Base-by-base conservation (phyloP, 2,113 vertebrate genomes). In the Bostrychus sinensis region DNA sequence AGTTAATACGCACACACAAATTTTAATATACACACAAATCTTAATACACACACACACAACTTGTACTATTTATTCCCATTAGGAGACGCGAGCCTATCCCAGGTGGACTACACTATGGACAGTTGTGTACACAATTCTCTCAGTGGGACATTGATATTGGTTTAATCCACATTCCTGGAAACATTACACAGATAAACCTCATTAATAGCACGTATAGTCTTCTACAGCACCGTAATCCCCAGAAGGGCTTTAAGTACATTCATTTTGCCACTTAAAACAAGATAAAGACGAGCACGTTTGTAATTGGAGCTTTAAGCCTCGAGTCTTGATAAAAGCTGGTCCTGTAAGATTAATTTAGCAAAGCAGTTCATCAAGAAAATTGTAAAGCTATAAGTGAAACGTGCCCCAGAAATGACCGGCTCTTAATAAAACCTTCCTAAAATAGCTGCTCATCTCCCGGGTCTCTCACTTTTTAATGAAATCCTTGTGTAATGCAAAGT, bases 331-430 rank as follows among this genome's bases (percentile, higher is more conserved):
- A 77, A 82, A 72, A 84, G 72, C 22, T 1, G 20, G 74, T 81
- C 78, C 72, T 82, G 69, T 82, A 72, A 85, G 76, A 84, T 84
- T 80, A 22, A 83, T 86, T 85, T 72, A 56, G 56, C 16, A 60
- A 84, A 71, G 81, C 39, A 13, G 76, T 59, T 62, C 72, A 67
- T 61, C 54, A 65, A 75, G 67, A 69, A 82, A 82, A 82, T 70
- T 60, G 66, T 42, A 63, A 72, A 72, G 51, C 11, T 4, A 30
- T 34, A 22, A 64, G 39, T 23, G 56, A 55, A 50, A 72, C 61
- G 17, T 39, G 56, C 23, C 64, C 45, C 61, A 79, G 72, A 75
- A 71, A 80, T 66, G 58, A 73, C 67, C 42, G 30, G n/a, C 22
- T 45, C 77, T 62, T 73, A 78, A 78, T 67, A 8, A 1, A 5